Conservation (phyloP, 2,113 vertebrate species). For the Neolamprologus falcicula region DNA sequence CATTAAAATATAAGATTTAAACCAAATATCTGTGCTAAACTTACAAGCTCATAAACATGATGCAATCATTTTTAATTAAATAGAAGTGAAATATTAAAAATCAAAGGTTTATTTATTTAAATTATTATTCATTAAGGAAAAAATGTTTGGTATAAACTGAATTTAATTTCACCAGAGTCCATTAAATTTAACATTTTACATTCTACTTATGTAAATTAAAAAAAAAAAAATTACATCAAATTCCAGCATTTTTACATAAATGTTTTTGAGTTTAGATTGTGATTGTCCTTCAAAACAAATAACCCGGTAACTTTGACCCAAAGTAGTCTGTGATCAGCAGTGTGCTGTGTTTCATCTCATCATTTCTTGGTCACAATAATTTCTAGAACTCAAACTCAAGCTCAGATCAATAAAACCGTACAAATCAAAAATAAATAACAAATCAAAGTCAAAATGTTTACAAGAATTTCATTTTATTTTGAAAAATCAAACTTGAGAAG, state of each 20-base stretch:
- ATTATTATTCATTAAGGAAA: background rate
- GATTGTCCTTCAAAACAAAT: background rate
- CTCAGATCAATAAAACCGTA: background rate
- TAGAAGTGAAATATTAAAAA: background rate
- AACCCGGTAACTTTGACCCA: fast-evolving
- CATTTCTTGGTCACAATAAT: background rate
- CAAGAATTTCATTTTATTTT: background rate
- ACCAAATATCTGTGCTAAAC: background rate
- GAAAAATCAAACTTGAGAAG: background rate
- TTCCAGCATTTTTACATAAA: background rate
- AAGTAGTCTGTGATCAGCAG: background rate
- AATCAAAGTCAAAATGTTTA: background rate
- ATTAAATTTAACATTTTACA: background rate
- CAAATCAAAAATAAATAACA: background rate
- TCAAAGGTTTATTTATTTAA: background rate
- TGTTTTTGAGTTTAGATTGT: background rate
- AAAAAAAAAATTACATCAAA: background rate
- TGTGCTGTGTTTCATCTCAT: background rate
- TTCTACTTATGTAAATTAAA: background rate
- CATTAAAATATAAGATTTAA: background rate
- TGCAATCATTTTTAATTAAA: background rate
- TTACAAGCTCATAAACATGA: background rate
- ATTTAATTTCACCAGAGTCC: background rate
- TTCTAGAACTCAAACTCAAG: background rate
- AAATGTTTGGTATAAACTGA: background rate